Evolutionary conservation across 2,797 vertebrate genomes (phyloP).

Genomic region (Cetoscarus ocellatus): DNA sequence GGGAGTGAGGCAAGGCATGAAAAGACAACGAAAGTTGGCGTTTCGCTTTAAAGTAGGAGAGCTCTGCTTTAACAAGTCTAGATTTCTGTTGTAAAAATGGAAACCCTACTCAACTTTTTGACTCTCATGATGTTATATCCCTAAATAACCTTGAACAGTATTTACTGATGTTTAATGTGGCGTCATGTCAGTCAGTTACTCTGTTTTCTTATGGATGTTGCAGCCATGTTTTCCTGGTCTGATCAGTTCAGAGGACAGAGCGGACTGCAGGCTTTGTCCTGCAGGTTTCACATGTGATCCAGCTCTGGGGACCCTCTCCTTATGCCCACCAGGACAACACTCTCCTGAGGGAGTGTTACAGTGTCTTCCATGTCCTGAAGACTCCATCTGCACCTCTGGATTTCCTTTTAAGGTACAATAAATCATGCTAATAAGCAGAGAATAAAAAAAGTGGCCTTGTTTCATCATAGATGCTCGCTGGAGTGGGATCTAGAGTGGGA

Average conservation of each 20-base stretch:
- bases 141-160: neutral
- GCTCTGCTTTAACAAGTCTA: too few species aligned
- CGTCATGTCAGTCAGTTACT: too few species aligned
- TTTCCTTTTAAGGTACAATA: conserved; percentile 80
- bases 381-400: conserved; percentile 84
- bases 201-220: conserved; percentile 16
- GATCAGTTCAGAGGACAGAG: conserved; percentile 85
- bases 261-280: conserved; percentile 86
- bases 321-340: conserved; percentile 85
- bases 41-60: too few species aligned
- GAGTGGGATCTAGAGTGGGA: neutral
- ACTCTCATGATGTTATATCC: neutral
- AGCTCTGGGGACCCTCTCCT: conserved; percentile 62
- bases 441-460: neutral
- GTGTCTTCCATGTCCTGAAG: conserved; percentile 85
- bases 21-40: too few species aligned
- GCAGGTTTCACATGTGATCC: conserved; percentile 85
- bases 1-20: too few species aligned
- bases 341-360: conserved; percentile 85
- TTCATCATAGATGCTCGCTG: neutral
- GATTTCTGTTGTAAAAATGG: neutral
- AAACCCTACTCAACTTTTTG: neutral
- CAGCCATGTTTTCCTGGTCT: conserved; percentile 87
- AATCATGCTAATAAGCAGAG: neutral
- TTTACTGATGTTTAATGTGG: too few species aligned